A percentile compares a stretch with the other conserved stretches of the same genome.
Conservation (phyloP, 1,140 invertebrate genomes). For the Carcinoscorpius rotundicauda region DNA sequence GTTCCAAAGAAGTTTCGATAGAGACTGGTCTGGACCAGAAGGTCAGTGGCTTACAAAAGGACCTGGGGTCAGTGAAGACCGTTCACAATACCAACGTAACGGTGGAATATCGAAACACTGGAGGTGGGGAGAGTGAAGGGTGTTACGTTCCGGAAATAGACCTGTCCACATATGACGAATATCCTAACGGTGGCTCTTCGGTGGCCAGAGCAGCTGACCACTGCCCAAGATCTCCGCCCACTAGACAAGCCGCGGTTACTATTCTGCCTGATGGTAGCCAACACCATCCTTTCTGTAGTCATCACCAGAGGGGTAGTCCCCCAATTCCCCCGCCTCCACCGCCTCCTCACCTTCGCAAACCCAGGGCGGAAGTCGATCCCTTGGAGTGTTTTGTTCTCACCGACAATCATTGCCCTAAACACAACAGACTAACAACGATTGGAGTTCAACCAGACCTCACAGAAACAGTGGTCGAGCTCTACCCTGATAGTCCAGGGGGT, state of each 20-base stretch:
- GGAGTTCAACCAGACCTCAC: no score
- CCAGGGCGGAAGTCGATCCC: constrained; percentile 3
- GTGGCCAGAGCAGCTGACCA: constrained; percentile 12
- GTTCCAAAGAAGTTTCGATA: constrained; percentile 24
- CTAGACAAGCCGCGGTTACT: background rate
- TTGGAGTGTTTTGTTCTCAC: no score
- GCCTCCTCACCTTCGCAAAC: constrained; percentile 9
- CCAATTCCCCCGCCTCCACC: constrained; percentile 10
- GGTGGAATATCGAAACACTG: background rate
- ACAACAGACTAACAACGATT: no score
- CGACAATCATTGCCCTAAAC: no score
- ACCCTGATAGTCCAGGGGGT: no score
- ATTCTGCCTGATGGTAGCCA: background rate
- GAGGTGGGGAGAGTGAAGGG: constrained; percentile 8
- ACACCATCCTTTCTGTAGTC: constrained; percentile 13
- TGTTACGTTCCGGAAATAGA: constrained; percentile 24
- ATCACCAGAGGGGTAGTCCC: constrained; percentile 9
- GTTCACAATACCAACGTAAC: background rate
- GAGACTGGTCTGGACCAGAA: constrained; percentile 11
- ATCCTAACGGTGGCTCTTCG: constrained; percentile 18
- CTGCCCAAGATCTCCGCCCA: background rate
- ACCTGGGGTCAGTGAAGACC: background rate
- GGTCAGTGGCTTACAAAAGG: background rate
- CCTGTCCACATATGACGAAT: constrained; percentile 14
- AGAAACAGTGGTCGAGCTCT: no score